Evolutionary conservation across 2,797 vertebrate species (phyloP), one percentile per base, ranked within the genome.

Genomic region (Schizothorax lantsangensis): DNA sequence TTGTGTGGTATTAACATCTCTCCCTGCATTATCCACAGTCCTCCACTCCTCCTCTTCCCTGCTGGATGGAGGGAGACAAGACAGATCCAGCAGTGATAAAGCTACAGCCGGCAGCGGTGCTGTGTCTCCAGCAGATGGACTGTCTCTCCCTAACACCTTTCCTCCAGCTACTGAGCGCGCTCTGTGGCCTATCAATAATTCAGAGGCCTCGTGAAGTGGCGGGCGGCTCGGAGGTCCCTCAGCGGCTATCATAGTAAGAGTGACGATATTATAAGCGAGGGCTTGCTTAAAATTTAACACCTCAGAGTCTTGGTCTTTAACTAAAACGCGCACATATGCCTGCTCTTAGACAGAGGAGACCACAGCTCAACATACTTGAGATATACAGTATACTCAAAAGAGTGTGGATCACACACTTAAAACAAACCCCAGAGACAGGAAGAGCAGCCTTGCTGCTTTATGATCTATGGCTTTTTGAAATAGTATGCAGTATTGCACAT

Each of bases 291-390:
- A 54, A 47, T 26, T 30, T 45, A 26, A 74, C 43, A 74, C 71
- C 11, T 43, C 43, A 47, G 23, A 73, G 40, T 89, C 85, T 89
- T 88, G 88, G 90, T 90, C 88, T 87, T 40, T 23, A 71, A 71
- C 68, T 1, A 23, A 12, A 71, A 12, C 8, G 38, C 0, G 8
- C 36, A 43, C 68, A 71, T 30, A 17, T 33, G 30, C 6, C 62
- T 66, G 64, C 30, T 66, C 30, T 17, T 66, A 66, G 62, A 33
- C 62, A 30, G 62, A 66, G 62, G 12, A 64, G n/a, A 30, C n/a
- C n/a, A 14, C 11, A 30, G n/a, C 59, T 64, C 11, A 30, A 14
- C 59, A 14, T 30, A 26, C n/a, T 64, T 64, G 4, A 26, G n/a
- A 64, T 64, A 64, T 62, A 64, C 62, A 15, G 62, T 6, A 64